Evolutionary conservation across 1,140 invertebrate genomes (phyloP).

Genomic region (Sminthurides bifidus): DNA sequence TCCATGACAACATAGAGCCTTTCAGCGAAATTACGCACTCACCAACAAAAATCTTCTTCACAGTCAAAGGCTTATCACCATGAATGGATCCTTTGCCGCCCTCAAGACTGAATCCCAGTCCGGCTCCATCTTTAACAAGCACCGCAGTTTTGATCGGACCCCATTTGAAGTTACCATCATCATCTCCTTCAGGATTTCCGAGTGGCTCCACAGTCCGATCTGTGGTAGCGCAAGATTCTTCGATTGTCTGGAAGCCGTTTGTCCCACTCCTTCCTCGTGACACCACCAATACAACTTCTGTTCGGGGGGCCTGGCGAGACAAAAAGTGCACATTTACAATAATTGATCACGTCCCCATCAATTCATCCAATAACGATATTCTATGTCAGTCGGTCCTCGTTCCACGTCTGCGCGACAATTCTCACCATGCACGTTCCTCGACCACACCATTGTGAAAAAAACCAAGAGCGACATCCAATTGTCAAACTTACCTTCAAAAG

Average conservation of each 20-base stretch:
- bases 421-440: neutral
- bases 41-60: constrained; percentile 89
- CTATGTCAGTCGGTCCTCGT: too few relatives aligned
- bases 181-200: constrained; percentile 24
- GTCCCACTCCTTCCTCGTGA: constrained; percentile 36
- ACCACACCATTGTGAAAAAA: neutral
- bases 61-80: constrained; percentile 70
- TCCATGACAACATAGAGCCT: neutral
- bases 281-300: constrained; percentile 55
- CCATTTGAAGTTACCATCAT: constrained; percentile 30
- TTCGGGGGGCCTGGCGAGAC: constrained; percentile 45
- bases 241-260: constrained; percentile 31
- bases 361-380: neutral
- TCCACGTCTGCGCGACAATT: too few relatives aligned
- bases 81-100: constrained; percentile 78
- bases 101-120: constrained; percentile 82
- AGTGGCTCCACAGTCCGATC: constrained; percentile 28
- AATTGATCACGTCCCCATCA: constrained; percentile 9
- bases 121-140: constrained; percentile 72
- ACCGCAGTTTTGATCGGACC: constrained; percentile 41
- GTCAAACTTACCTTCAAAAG: constrained; percentile 59
- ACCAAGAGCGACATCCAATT: neutral
- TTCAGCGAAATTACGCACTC: constrained; percentile 29
- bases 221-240: constrained; percentile 26
- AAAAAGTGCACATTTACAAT: constrained; percentile 11